A percentile compares a stretch with the other conserved stretches of the same genome.
Conservation (phyloP, 2,888 invertebrate genomes). For the Eurytoma adleriae region DNA sequence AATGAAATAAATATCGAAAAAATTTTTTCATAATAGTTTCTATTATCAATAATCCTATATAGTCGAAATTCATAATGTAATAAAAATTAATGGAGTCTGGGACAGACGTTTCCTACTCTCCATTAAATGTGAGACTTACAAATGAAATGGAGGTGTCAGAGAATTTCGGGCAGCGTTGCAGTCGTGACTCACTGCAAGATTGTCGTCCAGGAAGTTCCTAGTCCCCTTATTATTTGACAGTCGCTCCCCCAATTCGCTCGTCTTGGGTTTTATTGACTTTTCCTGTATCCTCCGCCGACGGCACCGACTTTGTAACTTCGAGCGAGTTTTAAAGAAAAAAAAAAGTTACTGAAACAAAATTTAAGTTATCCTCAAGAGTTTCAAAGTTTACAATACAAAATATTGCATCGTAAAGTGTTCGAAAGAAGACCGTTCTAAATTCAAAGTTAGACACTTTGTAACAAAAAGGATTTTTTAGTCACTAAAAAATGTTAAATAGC, state of each 20-base stretch:
- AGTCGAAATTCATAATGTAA: neutral
- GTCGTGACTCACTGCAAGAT: constrained; percentile 19
- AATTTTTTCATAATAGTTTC: too few relatives aligned
- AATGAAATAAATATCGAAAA: neutral
- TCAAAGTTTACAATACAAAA: neutral
- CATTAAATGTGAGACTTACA: neutral
- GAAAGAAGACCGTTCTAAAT: neutral
- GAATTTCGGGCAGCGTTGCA: neutral
- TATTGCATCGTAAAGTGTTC: too few relatives aligned
- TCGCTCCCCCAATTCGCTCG: neutral
- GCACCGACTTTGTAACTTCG: constrained; percentile 1
- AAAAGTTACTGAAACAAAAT: neutral
- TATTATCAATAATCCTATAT: too few relatives aligned
- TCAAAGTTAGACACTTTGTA: neutral
- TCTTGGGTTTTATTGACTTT: constrained; percentile 50
- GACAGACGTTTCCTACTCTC: neutral
- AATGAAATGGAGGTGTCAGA: constrained; percentile 13
- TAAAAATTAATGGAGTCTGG: neutral
- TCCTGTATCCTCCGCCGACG: constrained; percentile 24
- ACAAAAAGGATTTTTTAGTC: too few relatives aligned
- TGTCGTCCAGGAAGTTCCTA: neutral
- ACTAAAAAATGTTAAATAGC: too few relatives aligned
- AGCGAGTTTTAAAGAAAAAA: constrained; percentile 1
- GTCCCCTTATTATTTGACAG: neutral
- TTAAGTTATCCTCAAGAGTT: neutral